These are phyloP conservation scores for Ommatoiulus sabulosus DNA, from an alignment of 2,888 invertebrate species.

Conservation along the genomic window DNA sequence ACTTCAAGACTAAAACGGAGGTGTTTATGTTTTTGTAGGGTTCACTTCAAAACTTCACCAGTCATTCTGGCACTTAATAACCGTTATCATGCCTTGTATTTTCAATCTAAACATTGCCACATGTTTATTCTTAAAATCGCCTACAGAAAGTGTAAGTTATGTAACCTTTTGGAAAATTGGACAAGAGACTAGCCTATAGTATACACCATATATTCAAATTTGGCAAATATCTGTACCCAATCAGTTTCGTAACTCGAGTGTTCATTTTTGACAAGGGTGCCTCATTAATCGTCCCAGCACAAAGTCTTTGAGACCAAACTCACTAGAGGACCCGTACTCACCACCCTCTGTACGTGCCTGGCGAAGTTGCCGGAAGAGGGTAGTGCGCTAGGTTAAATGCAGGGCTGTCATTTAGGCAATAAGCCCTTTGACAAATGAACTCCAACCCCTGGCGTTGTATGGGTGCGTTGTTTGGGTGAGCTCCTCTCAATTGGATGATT, in stretches of 20 bases:
- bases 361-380: slow-evolving; percentile 1
- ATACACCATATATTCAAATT: neutral
- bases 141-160: no score
- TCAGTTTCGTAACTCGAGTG: neutral
- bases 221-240: neutral
- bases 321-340: neutral
- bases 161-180: neutral
- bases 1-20: no score
- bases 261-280: neutral
- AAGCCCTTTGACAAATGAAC: slow-evolving; percentile 34
- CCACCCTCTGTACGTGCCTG: slow-evolving; percentile 5
- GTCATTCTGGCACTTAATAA: no score
- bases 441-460: neutral
- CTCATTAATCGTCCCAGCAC: slow-evolving; percentile 13
- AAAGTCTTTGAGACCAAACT: neutral
- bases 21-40: no score
- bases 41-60: no score
- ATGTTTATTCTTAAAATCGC: no score
- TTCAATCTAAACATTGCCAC: no score
- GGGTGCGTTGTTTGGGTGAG: neutral
- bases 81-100: no score
- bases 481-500: neutral
- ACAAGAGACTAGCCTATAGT: neutral
- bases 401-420: slow-evolving; percentile 27
- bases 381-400: neutral